Conservation (phyloP, 1,140 invertebrate species). For the Psilanteris sp. region DNA sequence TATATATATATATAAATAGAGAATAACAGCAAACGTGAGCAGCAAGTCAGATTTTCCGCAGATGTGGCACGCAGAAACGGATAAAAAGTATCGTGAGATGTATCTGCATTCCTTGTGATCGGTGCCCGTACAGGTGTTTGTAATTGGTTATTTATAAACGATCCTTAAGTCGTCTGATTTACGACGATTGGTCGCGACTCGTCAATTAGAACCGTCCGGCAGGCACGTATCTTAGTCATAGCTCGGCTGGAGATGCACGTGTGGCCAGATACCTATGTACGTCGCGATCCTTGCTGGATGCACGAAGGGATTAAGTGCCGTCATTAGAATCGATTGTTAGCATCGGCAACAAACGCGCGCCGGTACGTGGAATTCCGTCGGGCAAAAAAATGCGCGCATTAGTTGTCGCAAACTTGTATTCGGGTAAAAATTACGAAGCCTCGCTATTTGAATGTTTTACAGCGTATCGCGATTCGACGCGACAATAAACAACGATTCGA, state of each 20-base stretch:
- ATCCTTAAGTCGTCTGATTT: slow-evolving; percentile 63
- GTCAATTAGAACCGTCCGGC: slow-evolving; percentile 66
- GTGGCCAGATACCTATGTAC: slow-evolving; percentile 42
- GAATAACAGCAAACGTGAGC: slow-evolving; percentile 41
- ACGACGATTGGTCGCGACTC: slow-evolving; percentile 49
- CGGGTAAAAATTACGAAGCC: too few relatives aligned
- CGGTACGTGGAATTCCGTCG: slow-evolving; percentile 19
- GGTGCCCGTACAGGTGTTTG: slow-evolving; percentile 68
- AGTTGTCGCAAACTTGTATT: too few relatives aligned
- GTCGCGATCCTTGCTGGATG: slow-evolving; percentile 17
- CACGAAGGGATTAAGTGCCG: slow-evolving; percentile 40
- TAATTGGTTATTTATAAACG: slow-evolving; percentile 70
- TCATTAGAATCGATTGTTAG: slow-evolving; percentile 56
- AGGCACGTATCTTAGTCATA: slow-evolving; percentile 64
- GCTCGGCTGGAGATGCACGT: slow-evolving; percentile 23
- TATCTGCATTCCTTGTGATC: slow-evolving; percentile 59
- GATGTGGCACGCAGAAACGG: slow-evolving; percentile 35
- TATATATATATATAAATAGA: slow-evolving; percentile 4
- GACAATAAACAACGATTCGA: too few relatives aligned
- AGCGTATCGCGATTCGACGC: too few relatives aligned
- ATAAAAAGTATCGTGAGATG: slow-evolving; percentile 55
- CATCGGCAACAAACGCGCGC: slow-evolving; percentile 13
- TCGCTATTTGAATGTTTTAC: too few relatives aligned
- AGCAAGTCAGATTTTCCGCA: slow-evolving; percentile 34
- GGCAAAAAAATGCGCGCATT: slow-evolving; percentile 3